Evolutionary conservation across 2,888 invertebrate species (phyloP).

Genomic region (Drosophila ustulata): DNA sequence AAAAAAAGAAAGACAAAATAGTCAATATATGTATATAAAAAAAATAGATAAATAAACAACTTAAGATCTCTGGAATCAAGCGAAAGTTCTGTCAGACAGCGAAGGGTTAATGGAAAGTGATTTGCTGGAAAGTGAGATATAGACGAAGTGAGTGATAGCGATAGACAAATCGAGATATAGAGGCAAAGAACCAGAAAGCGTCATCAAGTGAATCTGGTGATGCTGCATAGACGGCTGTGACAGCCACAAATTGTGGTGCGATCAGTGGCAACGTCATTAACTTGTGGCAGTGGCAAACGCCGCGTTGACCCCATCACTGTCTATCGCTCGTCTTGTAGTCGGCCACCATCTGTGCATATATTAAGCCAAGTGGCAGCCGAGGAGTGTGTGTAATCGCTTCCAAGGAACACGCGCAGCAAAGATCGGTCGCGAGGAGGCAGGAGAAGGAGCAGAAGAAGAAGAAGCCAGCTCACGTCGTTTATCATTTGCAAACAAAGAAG

Average conservation of each 20-base stretch:
- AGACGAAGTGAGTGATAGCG: background rate
- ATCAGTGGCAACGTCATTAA: constrained; percentile 13
- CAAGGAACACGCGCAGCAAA: constrained; percentile 41
- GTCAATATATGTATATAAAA: too few relatives aligned
- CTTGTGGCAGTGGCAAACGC: constrained; percentile 43
- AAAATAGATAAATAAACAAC: too few relatives aligned
- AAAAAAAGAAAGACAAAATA: too few relatives aligned
- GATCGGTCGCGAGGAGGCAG: constrained; percentile 21
- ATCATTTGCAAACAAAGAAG: constrained; percentile 78
- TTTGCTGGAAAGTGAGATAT: constrained; percentile 23
- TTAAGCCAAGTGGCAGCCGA: constrained; percentile 61
- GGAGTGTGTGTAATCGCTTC: constrained; percentile 63
- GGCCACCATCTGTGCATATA: constrained; percentile 69
- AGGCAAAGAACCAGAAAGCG: background rate
- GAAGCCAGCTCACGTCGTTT: constrained; percentile 76
- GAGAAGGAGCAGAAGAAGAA: constrained; percentile 26
- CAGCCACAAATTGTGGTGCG: constrained; percentile 5
- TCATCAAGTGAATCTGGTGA: background rate
- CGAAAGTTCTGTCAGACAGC: background rate
- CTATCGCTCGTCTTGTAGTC: constrained; percentile 21
- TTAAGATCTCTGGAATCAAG: too few relatives aligned
- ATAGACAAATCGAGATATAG: too few relatives aligned
- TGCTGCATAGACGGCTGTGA: background rate
- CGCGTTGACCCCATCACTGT: constrained; percentile 57
- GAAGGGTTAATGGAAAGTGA: constrained; percentile 46